These are phyloP conservation scores for Stomatorhinus walkeri DNA, from an alignment of 2,797 vertebrate species.

Conservation along the genomic window DNA sequence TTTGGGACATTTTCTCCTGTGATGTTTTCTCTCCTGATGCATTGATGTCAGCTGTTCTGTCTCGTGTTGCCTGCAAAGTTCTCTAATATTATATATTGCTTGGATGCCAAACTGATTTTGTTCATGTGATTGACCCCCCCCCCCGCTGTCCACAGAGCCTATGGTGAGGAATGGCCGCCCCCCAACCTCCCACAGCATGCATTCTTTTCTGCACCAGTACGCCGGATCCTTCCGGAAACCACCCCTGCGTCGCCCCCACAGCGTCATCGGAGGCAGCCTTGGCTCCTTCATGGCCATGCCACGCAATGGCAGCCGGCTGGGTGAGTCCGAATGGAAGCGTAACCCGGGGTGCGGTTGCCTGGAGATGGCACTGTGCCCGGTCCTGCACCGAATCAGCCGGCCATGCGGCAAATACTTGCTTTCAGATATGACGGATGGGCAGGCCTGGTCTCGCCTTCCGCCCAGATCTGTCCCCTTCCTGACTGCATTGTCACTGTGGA, in stretches of 20 bases:
- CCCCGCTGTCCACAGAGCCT: slow-evolving; percentile 67
- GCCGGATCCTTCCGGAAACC: slow-evolving; percentile 98
- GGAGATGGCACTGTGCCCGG: background rate
- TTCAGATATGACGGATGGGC: background rate
- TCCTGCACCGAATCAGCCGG: background rate
- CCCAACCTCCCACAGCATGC: slow-evolving; percentile 95
- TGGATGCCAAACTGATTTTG: background rate
- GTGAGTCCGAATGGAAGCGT: slow-evolving; percentile 56
- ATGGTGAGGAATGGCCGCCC: slow-evolving; percentile 98
- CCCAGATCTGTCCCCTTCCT: background rate
- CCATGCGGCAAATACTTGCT: background rate
- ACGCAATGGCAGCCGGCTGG: slow-evolving; percentile 90
- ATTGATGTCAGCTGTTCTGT: background rate
- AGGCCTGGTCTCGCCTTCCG: background rate
- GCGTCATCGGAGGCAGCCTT: slow-evolving; percentile 91
- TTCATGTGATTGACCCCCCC: slow-evolving; percentile 13
- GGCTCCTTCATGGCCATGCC: slow-evolving; percentile 98
- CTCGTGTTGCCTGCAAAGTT: background rate
- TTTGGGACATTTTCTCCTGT: background rate
- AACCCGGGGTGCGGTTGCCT: background rate
- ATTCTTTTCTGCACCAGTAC: slow-evolving; percentile 98
- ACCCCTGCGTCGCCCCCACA: slow-evolving; percentile 89
- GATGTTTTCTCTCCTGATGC: background rate
- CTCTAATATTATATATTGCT: background rate
- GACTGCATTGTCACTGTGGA: background rate